Conservation (phyloP, 2,797 vertebrate genomes). For the Micrastur ruficollis region DNA sequence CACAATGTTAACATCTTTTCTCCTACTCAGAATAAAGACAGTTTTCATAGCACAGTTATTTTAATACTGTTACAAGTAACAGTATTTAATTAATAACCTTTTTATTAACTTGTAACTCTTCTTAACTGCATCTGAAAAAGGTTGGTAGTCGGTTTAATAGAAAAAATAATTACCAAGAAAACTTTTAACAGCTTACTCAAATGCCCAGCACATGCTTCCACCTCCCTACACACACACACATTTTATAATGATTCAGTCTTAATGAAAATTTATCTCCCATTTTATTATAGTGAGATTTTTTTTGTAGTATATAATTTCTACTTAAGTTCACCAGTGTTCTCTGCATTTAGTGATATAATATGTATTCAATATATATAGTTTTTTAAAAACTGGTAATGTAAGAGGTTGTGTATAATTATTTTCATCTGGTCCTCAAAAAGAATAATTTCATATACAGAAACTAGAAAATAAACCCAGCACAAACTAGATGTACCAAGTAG, state of each 20-base stretch:
- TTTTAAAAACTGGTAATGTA: constrained; percentile 28
- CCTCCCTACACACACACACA: background rate
- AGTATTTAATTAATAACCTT: background rate
- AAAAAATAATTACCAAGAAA: background rate
- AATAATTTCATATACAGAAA: constrained; percentile 50
- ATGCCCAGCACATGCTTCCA: background rate
- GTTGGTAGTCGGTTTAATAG: background rate
- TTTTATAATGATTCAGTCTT: background rate
- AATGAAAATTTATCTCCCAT: constrained; percentile 3
- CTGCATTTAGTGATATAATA: constrained; percentile 16
- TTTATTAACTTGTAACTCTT: background rate
- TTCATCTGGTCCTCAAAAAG: constrained; percentile 36
- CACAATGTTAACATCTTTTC: background rate
- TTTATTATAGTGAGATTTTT: constrained; percentile 23
- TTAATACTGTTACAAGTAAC: background rate
- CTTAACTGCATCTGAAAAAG: background rate
- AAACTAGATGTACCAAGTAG: constrained; percentile 57
- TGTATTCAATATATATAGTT: background rate
- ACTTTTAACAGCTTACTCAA: background rate
- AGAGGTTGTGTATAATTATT: constrained; percentile 17
- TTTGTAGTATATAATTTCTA: background rate
- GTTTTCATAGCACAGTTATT: background rate
- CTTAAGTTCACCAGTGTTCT: constrained; percentile 7
- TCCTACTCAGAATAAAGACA: background rate
- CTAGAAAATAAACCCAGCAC: constrained; percentile 56